Evolutionary conservation across 2,113 vertebrate species (phyloP), one percentile per base, ranked within the genome.

Genomic region (Gasterosteus aculeatus): DNA sequence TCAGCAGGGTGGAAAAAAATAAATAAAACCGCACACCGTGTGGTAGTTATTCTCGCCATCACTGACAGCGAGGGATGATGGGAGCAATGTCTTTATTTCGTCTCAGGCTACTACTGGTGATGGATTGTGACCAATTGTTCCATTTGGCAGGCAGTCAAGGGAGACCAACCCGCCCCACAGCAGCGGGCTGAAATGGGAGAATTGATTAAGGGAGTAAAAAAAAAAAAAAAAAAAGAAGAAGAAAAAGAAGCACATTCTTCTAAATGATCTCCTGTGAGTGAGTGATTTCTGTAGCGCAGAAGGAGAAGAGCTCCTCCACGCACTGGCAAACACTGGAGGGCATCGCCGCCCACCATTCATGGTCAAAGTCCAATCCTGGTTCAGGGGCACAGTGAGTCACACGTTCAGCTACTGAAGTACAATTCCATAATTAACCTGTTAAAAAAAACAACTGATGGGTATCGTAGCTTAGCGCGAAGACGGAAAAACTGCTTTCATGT

Each of bases 111-210:
- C 77, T 35, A 22, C 79, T 62, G 76, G 78, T 89, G 89, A 91
- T 88, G 84, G 88, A 93, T 90, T 6, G 54, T 66, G 86, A 88
- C 80, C 84, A 78, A 91, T 88, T 88, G 82, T 91, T 93, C 72
- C 80, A 88, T 91, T 88, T 92, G 88, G 90, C 88, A 82, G 78
- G 42, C 61, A 82, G 84, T 88, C 85, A 81, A 81, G 70, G 70
- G 80, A 85, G 81, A 71, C 58, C 67, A 57, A 85, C 74, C 84
- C 75, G 26, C 31, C 62, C 80, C 69, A 68, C n/a, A 57, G 73
- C 59, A 74, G 62, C 8, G 0, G 49, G 68, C 58, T 77, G 72
- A 85, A 81, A 80, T 79, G 38, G 68, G 65, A 88, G 63, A 88
- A 85, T 81, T 87, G 80, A 91, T 73, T 78, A 63, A 76, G 64